Conservation (phyloP, 2,888 invertebrate genomes). For the Buathra laborator region DNA sequence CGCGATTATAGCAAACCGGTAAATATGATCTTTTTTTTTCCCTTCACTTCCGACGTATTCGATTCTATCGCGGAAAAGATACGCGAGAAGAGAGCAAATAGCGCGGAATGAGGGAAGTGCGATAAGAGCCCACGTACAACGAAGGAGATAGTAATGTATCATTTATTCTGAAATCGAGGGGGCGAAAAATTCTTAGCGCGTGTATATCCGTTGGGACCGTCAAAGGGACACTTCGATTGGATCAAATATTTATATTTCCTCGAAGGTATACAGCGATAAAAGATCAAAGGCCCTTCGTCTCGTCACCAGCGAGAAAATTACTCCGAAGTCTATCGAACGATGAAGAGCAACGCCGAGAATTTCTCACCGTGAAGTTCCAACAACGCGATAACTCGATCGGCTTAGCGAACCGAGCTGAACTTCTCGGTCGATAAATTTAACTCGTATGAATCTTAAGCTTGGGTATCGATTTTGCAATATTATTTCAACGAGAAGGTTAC, state of each 20-base stretch:
- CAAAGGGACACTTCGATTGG: conserved; percentile 14
- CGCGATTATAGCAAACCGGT: neutral
- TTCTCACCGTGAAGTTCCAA: neutral
- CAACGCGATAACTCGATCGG: too few species aligned
- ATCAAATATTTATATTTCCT: conserved; percentile 40
- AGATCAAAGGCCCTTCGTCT: conserved; percentile 11
- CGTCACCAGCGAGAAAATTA: conserved; percentile 3
- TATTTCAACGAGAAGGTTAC: too few species aligned
- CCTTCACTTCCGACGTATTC: neutral
- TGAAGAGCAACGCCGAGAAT: conserved; percentile 9
- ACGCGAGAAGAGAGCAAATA: conserved; percentile 2
- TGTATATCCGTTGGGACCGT: conserved; percentile 8
- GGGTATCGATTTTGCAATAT: too few species aligned
- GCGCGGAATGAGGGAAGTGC: neutral
- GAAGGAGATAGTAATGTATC: neutral
- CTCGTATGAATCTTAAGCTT: neutral
- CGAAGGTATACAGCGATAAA: neutral
- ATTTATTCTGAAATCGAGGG: conserved; percentile 8
- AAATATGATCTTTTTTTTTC: neutral
- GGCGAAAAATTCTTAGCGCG: neutral
- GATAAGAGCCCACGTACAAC: neutral
- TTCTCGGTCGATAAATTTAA: too few species aligned
- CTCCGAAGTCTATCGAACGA: neutral
- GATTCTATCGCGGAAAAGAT: conserved; percentile 19
- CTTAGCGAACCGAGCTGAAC: too few species aligned